Evolutionary conservation across 1,140 invertebrate genomes (phyloP).

Genomic region (Hetaerina americana): DNA sequence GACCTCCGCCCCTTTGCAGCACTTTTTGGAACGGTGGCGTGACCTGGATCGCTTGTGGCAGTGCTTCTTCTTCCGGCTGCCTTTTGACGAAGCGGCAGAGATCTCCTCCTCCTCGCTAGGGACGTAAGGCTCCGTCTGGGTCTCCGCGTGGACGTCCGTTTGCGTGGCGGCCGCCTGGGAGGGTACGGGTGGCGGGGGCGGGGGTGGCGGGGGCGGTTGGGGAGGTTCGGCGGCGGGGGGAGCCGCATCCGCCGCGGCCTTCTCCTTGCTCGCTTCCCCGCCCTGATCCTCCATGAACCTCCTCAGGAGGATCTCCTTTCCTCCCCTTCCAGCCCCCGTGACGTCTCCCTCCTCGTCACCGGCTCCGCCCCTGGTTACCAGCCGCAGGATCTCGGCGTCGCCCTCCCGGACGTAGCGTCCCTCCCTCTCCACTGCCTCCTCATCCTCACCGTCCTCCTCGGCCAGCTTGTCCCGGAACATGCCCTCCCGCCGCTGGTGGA

Average conservation of each 20-base stretch:
- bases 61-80: not conserved
- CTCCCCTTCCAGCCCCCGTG: conserved; percentile 27
- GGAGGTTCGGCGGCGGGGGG: conserved; percentile 11
- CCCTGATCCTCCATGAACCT: conserved; percentile 66
- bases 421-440: conserved; percentile 31
- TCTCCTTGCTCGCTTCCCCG: conserved; percentile 24
- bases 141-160: conserved; percentile 60
- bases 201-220: not conserved
- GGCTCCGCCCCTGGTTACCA: conserved; percentile 55
- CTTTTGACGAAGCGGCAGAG: not conserved
- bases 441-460: not conserved
- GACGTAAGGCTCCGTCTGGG: conserved; percentile 49
- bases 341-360: conserved; percentile 29
- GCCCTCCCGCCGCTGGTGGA: not conserved
- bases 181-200: not conserved
- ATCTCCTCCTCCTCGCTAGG: not conserved
- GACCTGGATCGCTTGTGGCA: not conserved
- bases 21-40: conserved; percentile 1
- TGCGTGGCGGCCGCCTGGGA: conserved; percentile 37
- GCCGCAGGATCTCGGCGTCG: conserved; percentile 62
- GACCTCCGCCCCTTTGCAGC: not conserved
- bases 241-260: not conserved
- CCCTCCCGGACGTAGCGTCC: conserved; percentile 67
- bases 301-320: conserved; percentile 65
- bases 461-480: not conserved